Percentiles rank a stretch among this genome's conserved stretches.
phyloP scores from a whole-genome alignment of 2,888 invertebrate species.

The Pheosia tremula region DNA sequence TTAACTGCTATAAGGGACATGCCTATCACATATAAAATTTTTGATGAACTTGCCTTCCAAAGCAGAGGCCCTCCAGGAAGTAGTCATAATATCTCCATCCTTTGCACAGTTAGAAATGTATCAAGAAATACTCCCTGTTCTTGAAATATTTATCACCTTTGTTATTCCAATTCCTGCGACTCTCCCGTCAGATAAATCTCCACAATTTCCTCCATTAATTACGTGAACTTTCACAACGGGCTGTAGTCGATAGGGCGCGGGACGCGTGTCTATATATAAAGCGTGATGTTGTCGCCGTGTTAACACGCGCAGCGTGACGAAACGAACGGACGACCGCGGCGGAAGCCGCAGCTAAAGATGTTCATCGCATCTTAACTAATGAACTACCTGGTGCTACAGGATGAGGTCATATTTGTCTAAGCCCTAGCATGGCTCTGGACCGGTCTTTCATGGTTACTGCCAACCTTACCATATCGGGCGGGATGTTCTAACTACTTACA shows the following conservation, averaged over 20 bases:
- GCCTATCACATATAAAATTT: no score
- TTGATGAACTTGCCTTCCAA: no score
- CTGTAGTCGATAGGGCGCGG: neutral
- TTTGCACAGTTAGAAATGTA: neutral
- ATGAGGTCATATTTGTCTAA: constrained; percentile 8
- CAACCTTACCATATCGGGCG: no score
- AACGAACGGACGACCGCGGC: constrained; percentile 37
- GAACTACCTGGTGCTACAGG: constrained; percentile 38
- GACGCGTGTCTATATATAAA: constrained; percentile 31
- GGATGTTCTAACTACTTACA: no score
- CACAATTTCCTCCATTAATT: constrained; percentile 1
- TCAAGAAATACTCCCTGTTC: neutral
- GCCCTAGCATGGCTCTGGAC: no score
- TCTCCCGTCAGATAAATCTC: neutral
- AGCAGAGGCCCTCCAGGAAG: no score
- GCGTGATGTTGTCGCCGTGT: constrained; percentile 16
- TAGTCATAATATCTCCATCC: neutral
- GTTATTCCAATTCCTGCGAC: neutral
- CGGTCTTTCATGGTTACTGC: no score
- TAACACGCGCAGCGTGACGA: constrained; percentile 40
- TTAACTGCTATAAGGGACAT: no score
- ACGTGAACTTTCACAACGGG: constrained; percentile 5
- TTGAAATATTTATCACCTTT: neutral
- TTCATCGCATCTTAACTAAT: constrained; percentile 36
- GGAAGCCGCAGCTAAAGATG: constrained; percentile 26